Base-by-base conservation (phyloP, 2,797 vertebrate species). In the Arctocebus calabarensis region DNA sequence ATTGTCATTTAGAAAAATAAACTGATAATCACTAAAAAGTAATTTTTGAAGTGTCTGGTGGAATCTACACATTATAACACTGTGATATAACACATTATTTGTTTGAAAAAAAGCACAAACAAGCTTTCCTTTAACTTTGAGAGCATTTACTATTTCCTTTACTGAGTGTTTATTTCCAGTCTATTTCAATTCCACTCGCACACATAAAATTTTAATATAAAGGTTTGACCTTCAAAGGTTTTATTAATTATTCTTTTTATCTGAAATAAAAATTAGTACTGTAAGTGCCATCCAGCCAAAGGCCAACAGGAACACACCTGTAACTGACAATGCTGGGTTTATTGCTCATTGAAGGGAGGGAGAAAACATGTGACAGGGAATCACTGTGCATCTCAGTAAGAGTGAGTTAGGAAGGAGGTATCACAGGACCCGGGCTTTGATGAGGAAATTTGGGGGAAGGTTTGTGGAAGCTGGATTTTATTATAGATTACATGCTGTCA, bases 231-330 rank as follows among this genome's bases (percentile, higher is more conserved):
- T 84, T 43, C 6, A 61, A 82, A 77, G 70, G 23, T 90, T 48
- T 84, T 52, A 73, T 73, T 71, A 66, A 78, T 66, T 52, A 43
- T 40, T n/a, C 32, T 88, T 88, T 91, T 79, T 32, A n/a, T 52
- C 14, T 55, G 79, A 3, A 34, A 55, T 61, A 82, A 43, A 88
- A 73, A 61, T 34, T 52, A 17, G 20, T 14, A 43, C 4, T 83
- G 3, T 57, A 84, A 61, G 84, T 84, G 57, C 27, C 19, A 23
- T 78, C 27, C 11, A 78, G 62, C 37, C 48, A 34, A 74, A 52
- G 48, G 40, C 40, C 45, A 52, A n/a, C n/a, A 23, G 78, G 66
- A 74, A 61, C 6, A 16, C 19, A 74, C 66, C 7, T 27, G 48
- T 25, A 57, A 19, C 32, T 48, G 73, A 84, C 16, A 14, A 48